Base-by-base conservation (phyloP, 2,113 vertebrate genomes). In the cat (Felis catus) region DNA sequence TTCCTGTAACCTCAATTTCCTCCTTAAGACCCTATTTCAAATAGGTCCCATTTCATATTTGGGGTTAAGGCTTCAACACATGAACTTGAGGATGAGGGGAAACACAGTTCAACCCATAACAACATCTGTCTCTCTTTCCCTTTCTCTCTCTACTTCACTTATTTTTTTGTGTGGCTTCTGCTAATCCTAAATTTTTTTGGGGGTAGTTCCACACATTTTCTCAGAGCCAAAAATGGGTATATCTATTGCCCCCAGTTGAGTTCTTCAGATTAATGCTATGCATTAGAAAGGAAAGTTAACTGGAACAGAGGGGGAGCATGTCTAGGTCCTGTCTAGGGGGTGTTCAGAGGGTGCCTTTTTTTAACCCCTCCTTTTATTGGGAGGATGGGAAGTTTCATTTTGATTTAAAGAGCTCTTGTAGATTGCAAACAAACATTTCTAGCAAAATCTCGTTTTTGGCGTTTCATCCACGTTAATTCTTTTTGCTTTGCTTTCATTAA, bases 401-500 rank as follows among this genome's bases (percentile, higher is more conserved):
- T 76, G 25, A 84, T 25, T 48, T 55, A 80, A 88, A 96, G n/a
- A 86, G 27, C 7, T 84, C 4, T 39, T 65, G n/a, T 80, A 55
- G 85, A 91, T 82, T 92, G 61, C 7, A 76, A 96, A 87, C 5
- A 61, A 63, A 70, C 41, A 63, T 48, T 94, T 53, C 36, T 84
- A 81, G 41, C 33, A 14, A 93, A 93, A 48, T n/a, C 65, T 88
- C 48, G 36, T 81, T 25, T 39, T 91, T 96, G 53, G 23, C 29
- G 84, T 94, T 94, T 80, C 45, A 36, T 73, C 85, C 83, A 70
- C 48, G 3, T 90, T 86, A 31, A 36, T 76, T 90, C 48, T 45
- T 73, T 65, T 92, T 25, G 21, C 39, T 92, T 97, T 96, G 55
- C 82, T 84, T 89, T 91, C 58, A 80, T 91, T 53, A 73, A 91